Evolutionary conservation across 2,797 vertebrate species (phyloP).

Genomic region (Halcyon badia): DNA sequence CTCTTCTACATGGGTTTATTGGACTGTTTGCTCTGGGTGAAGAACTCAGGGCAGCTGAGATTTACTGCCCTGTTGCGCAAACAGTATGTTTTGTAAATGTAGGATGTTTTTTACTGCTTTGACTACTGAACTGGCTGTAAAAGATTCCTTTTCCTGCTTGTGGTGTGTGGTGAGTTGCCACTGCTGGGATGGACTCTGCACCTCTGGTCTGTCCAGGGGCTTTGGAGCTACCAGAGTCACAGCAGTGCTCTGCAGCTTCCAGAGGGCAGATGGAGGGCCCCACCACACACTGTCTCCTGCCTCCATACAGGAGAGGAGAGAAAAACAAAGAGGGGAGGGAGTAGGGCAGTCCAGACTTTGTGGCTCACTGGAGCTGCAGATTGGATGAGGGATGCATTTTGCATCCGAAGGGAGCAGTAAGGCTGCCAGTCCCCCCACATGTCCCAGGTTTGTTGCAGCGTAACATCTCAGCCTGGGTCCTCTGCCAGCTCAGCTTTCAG

Average conservation of each 20-base stretch:
- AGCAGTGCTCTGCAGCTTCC: neutral
- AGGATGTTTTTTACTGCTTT: neutral
- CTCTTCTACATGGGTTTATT: neutral
- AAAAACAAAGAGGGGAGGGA: neutral
- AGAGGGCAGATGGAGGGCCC: neutral
- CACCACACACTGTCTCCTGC: neutral
- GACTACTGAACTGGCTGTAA: neutral
- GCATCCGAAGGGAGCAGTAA: neutral
- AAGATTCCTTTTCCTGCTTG: neutral
- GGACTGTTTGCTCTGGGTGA: neutral
- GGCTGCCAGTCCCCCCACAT: neutral
- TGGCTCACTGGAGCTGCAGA: neutral
- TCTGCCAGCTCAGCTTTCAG: neutral
- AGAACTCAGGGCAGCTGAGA: neutral
- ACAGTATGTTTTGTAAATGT: neutral
- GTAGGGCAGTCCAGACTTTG: neutral
- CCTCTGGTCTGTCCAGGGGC: neutral
- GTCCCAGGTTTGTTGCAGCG: neutral
- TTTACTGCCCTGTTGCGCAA: slow-evolving; percentile 22
- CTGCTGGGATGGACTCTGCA: neutral
- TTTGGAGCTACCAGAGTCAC: neutral
- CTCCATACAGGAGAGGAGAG: neutral
- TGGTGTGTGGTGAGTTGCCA: neutral
- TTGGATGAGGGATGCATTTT: neutral
- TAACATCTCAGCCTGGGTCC: neutral